A percentile compares a stretch with the other conserved stretches of the same genome.
Conservation (phyloP, 2,797 vertebrate genomes). For the Threskiornis aethiopicus region DNA sequence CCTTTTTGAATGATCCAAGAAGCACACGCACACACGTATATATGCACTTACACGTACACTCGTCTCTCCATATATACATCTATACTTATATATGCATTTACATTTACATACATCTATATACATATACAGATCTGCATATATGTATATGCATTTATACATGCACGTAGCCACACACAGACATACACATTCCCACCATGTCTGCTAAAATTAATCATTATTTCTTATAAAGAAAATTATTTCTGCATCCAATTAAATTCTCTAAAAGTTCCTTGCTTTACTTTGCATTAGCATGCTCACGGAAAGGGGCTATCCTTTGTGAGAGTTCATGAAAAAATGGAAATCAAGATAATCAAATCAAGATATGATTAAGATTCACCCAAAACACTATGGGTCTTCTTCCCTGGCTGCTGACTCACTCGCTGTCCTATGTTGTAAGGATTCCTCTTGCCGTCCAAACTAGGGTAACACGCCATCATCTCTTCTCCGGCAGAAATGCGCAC, state of each 20-base stretch:
- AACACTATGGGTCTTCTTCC: not conserved
- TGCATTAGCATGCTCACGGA: not conserved
- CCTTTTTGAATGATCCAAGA: not conserved
- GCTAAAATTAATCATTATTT: not conserved
- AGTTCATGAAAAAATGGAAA: not conserved
- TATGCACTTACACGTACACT: not conserved
- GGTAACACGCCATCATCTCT: not conserved
- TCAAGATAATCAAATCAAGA: not conserved
- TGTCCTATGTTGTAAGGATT: not conserved
- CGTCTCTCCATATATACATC: not conserved
- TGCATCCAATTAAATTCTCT: not conserved
- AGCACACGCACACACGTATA: not conserved
- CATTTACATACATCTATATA: not conserved
- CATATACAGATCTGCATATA: no score
- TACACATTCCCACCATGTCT: not conserved
- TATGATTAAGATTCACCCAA: not conserved
- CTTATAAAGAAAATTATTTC: not conserved
- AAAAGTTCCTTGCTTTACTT: not conserved
- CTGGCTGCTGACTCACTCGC: not conserved
- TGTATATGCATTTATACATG: not conserved
- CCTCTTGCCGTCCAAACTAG: not conserved
- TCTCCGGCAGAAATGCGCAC: not conserved
- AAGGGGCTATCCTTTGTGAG: not conserved
- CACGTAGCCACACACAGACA: not conserved
- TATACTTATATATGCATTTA: not conserved